phyloP scores from a whole-genome alignment of 2,113 vertebrate species.

The Crotalus helleri region DNA sequence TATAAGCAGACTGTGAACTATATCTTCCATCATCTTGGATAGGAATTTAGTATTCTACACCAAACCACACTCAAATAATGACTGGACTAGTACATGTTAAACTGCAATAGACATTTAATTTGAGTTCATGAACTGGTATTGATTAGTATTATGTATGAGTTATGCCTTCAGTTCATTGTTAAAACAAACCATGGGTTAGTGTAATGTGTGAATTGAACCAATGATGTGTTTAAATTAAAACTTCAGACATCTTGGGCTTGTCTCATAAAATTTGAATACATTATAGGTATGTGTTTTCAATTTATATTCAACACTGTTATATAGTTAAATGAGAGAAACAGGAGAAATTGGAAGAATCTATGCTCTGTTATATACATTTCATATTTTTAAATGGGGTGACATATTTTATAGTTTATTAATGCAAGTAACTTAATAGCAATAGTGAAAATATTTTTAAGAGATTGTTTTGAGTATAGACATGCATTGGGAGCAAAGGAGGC shows the following conservation, averaged over 20 bases:
- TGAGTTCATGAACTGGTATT: background rate
- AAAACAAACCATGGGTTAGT: background rate
- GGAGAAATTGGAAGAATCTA: background rate
- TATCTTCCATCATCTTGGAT: background rate
- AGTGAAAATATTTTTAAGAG: background rate
- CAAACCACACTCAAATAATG: background rate
- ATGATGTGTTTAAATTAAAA: background rate
- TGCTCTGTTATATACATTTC: background rate
- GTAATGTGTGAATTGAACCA: background rate
- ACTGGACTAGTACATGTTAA: background rate
- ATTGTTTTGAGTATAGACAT: background rate
- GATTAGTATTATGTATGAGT: background rate
- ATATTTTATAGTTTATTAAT: background rate
- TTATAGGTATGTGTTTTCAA: background rate
- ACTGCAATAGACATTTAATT: background rate
- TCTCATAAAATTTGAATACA: background rate
- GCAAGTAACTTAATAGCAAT: background rate
- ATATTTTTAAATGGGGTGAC: background rate
- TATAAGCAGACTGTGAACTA: background rate
- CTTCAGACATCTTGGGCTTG: background rate
- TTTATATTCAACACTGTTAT: background rate
- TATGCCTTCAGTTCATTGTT: background rate
- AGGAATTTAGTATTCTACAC: background rate
- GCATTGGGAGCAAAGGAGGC: background rate
- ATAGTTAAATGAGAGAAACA: background rate